These are phyloP conservation scores for Prolemur simus DNA, from an alignment of 2,113 vertebrate genomes.

Conservation along the genomic window DNA sequence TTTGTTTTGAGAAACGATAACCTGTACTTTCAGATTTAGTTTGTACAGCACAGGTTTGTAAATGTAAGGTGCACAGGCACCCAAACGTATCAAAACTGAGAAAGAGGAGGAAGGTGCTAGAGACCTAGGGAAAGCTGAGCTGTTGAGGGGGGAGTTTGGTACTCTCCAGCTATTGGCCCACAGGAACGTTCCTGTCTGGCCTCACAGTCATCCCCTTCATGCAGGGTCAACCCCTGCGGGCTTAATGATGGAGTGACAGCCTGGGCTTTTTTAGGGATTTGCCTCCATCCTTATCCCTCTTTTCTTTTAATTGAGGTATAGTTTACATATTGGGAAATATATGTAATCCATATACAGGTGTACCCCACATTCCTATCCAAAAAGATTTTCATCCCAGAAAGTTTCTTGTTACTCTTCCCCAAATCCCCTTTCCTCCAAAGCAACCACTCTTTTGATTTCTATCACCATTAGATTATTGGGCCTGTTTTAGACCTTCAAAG, in stretches of 20 bases:
- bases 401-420: neutral
- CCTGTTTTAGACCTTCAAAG: neutral
- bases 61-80: neutral
- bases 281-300: neutral
- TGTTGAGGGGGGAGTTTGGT: neutral
- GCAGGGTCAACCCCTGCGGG: no score
- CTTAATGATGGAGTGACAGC: no score
- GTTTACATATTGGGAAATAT: neutral
- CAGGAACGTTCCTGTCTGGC: neutral
- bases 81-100: neutral
- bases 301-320: neutral
- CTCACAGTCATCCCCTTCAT: neutral
- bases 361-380: neutral
- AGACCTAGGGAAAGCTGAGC: neutral
- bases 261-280: neutral
- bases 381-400: neutral
- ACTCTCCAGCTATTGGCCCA: fast-evolving
- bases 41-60: neutral
- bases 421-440: neutral
- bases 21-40: neutral
- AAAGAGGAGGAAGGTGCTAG: fast-evolving
- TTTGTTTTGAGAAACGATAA: neutral
- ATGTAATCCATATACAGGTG: fast-evolving
- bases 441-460: neutral
- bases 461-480: neutral